These are phyloP conservation scores for Pangasianodon hypophthalmus DNA, from an alignment of 2,113 vertebrate genomes.

Conservation along the genomic window DNA sequence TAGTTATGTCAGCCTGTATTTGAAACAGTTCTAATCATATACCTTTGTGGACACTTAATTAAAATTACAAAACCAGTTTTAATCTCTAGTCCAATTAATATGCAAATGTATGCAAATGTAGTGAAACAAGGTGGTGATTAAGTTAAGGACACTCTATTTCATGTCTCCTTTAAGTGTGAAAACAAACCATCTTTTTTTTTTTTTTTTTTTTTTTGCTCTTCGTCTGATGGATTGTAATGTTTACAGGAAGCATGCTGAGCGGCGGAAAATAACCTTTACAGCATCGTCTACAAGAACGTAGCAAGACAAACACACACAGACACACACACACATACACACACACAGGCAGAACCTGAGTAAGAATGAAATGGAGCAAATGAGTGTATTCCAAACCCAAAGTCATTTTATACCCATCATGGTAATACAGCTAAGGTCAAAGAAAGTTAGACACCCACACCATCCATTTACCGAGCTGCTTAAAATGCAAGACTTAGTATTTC, in stretches of 20 bases:
- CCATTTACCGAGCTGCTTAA: conserved; percentile 87
- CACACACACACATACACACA: background rate
- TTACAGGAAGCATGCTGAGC: conserved; percentile 83
- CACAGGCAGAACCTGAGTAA: background rate
- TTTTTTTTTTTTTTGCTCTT: conserved; percentile 65
- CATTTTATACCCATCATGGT: conserved; percentile 82
- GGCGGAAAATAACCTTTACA: conserved; percentile 63
- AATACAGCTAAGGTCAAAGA: conserved; percentile 88
- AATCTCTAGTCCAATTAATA: conserved; percentile 99
- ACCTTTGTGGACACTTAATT: conserved; percentile 99
- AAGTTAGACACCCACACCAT: conserved; percentile 87
- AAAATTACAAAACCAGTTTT: conserved; percentile 99
- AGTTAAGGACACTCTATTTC: conserved; percentile 99
- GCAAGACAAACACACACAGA: conserved; percentile 9
- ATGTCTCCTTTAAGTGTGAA: conserved; percentile 99
- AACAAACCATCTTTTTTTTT: conserved; percentile 88
- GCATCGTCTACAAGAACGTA: conserved; percentile 56
- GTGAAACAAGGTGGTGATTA: conserved; percentile 99
- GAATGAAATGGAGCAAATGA: conserved; percentile 33
- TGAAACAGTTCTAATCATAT: conserved; percentile 99
- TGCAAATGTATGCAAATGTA: conserved; percentile 99
- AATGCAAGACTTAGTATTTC: conserved; percentile 89
- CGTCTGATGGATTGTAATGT: conserved; percentile 95
- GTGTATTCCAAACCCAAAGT: conserved; percentile 65
- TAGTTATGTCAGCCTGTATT: conserved; percentile 99